These are phyloP conservation scores for Platysteira castanea DNA, from an alignment of 2,113 vertebrate species.

Conservation along the genomic window DNA sequence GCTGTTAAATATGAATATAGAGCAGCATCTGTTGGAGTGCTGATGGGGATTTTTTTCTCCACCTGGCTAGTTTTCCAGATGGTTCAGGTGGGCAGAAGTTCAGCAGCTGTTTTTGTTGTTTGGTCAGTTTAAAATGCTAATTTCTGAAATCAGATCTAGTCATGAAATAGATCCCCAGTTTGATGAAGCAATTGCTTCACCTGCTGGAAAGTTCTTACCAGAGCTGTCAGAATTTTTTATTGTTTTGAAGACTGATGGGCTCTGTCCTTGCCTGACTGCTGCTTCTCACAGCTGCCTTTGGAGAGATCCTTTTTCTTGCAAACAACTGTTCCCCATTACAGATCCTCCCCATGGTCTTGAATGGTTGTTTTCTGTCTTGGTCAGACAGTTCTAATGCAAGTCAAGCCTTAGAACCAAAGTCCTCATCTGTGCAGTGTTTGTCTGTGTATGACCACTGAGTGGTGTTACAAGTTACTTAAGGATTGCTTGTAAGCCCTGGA, in stretches of 20 bases:
- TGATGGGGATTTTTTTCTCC: neutral
- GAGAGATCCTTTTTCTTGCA: neutral
- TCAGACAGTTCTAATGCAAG: neutral
- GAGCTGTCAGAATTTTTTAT: neutral
- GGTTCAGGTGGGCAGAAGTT: neutral
- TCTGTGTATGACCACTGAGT: neutral
- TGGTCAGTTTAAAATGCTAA: neutral
- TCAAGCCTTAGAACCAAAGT: neutral
- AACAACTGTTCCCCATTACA: neutral
- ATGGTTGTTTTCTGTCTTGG: neutral
- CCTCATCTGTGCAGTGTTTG: neutral
- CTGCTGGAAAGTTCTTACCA: neutral
- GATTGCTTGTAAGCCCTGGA: neutral
- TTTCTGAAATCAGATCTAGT: neutral
- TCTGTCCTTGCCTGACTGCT: neutral
- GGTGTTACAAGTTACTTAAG: neutral
- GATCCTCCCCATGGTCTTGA: neutral
- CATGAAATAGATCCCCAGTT: neutral
- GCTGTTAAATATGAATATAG: neutral
- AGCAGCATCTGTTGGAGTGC: neutral
- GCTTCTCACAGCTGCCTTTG: neutral
- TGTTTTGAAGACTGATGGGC: neutral
- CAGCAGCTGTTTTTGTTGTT: neutral
- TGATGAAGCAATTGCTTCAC: neutral
- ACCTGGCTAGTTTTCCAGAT: neutral